Evolutionary conservation across 2,113 vertebrate species (phyloP).

Genomic region (Hepsetus odoe): DNA sequence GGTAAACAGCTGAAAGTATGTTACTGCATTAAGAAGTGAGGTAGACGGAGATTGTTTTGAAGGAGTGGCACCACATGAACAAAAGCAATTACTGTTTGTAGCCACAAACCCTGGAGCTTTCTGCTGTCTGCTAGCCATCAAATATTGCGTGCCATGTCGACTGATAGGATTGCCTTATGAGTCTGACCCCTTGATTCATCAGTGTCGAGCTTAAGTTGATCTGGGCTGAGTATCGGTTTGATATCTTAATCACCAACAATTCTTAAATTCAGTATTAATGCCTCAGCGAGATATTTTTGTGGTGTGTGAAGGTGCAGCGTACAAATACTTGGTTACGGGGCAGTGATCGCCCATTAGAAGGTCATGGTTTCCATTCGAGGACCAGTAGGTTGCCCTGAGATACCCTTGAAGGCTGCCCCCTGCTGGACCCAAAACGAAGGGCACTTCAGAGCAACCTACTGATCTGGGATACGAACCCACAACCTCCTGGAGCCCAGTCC

Average conservation of each 20-base stretch:
- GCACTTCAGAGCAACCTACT: no score
- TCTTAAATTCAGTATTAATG: no score
- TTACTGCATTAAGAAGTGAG: neutral
- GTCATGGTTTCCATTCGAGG: no score
- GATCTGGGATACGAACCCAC: no score
- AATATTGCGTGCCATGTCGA: neutral
- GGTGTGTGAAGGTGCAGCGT: no score
- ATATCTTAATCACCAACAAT: neutral
- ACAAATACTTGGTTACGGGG: no score
- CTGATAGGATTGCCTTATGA: conserved; percentile 8
- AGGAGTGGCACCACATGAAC: neutral
- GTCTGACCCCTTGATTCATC: neutral
- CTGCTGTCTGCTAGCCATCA: neutral
- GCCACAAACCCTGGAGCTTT: neutral
- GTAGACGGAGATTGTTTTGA: neutral
- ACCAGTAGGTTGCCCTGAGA: no score
- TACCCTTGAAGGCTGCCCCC: no score
- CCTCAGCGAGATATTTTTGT: no score
- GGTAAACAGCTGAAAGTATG: neutral
- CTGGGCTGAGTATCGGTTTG: neutral
- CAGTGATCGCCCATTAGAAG: no score
- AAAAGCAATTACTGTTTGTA: neutral
- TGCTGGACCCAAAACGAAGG: no score
- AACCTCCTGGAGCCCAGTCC: no score
- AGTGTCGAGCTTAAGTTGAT: neutral